A percentile compares a stretch with the other conserved stretches of the same genome.
Conservation (phyloP, 2,113 vertebrate genomes). For the Hassar affinis region DNA sequence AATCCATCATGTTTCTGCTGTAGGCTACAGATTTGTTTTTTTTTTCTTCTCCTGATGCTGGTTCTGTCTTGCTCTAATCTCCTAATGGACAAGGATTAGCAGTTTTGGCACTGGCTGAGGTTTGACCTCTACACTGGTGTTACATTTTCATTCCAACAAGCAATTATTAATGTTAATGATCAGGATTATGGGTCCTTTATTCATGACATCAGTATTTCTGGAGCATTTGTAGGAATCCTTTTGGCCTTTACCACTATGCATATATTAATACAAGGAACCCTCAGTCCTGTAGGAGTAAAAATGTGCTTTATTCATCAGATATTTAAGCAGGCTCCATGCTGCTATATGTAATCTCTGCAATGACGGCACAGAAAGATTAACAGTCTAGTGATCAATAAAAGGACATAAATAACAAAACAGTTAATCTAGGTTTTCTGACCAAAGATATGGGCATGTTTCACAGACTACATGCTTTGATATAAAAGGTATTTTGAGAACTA, state of each 20-base stretch:
- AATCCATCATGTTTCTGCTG: constrained; percentile 21
- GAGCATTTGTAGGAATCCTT: not conserved
- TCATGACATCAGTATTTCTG: not conserved
- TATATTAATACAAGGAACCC: not conserved
- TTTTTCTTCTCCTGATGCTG: not conserved
- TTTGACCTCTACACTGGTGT: not conserved
- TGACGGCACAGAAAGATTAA: constrained; percentile 22
- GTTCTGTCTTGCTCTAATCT: constrained; percentile 7
- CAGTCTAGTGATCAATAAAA: constrained; percentile 31
- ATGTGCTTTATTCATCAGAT: constrained; percentile 32
- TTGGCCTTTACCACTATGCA: not conserved
- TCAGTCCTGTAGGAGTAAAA: not conserved
- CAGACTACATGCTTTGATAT: not conserved
- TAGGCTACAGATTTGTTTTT: constrained; percentile 12
- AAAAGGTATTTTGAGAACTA: not conserved
- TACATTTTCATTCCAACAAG: constrained; percentile 13
- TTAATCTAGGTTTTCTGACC: constrained; percentile 28
- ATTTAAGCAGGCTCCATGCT: constrained; percentile 24
- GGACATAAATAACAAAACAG: constrained; percentile 29
- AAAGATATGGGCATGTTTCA: constrained; percentile 4
- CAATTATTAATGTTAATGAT: constrained; percentile 36
- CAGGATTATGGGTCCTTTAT: constrained; percentile 9
- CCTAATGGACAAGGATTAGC: constrained; percentile 29
- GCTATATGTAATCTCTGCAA: constrained; percentile 2
- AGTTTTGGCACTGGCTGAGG: constrained; percentile 4